Evolutionary conservation across 2,797 vertebrate genomes (phyloP).

Genomic region (Eremophila alpestris): DNA sequence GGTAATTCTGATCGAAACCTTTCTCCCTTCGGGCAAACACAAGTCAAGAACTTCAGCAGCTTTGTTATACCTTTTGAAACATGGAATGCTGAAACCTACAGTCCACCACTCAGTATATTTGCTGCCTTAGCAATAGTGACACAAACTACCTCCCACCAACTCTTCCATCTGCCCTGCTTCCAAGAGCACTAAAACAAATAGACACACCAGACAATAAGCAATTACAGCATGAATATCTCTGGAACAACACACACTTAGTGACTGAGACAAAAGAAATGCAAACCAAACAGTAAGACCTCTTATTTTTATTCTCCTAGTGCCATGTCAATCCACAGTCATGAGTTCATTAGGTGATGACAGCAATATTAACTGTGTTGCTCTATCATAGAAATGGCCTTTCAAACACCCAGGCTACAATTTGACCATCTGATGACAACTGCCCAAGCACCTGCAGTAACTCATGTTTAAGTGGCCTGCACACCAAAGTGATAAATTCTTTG

Average conservation of each 20-base stretch:
- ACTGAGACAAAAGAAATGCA: neutral
- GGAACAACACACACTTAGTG: neutral
- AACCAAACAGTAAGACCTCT: neutral
- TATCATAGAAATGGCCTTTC: neutral
- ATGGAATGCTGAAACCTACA: neutral
- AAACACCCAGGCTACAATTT: constrained; percentile 28
- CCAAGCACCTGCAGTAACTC: constrained; percentile 11
- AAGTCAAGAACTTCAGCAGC: neutral
- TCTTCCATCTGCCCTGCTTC: neutral
- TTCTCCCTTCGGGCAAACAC: neutral
- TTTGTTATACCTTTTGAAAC: neutral
- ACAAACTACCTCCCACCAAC: neutral
- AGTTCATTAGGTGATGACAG: neutral
- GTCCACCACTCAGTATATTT: neutral
- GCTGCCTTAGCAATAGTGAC: neutral
- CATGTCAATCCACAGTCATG: neutral
- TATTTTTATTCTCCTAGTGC: neutral
- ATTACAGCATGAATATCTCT: neutral
- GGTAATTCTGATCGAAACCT: neutral
- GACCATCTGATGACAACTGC: neutral
- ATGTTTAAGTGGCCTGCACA: neutral
- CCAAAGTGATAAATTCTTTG: constrained; percentile 20
- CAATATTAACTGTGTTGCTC: neutral
- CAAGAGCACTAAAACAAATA: neutral
- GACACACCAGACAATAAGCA: constrained; percentile 17